Evolutionary conservation across 92 coral and sea anemone genomes (phyloP).

Genomic region (Phenganax stokvisi): DNA sequence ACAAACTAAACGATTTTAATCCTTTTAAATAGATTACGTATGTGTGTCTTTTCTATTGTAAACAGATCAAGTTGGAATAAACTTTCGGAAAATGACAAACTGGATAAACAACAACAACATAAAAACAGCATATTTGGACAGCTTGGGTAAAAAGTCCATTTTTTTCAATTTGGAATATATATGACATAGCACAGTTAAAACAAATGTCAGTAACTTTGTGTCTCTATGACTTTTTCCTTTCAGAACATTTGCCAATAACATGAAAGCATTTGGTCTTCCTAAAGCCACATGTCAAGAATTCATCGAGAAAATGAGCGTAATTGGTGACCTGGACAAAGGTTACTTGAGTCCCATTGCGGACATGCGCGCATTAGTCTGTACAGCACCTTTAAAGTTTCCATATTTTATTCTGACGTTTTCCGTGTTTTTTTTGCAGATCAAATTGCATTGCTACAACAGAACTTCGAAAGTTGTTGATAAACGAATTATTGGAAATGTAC

Average conservation of each 20-base stretch:
- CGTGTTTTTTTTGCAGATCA: conserved; percentile 14
- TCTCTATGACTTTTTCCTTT: not conserved
- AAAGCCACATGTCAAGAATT: conserved; percentile 71
- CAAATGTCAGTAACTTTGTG: not conserved
- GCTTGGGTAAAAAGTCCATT: conserved; percentile 62
- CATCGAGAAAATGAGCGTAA: conserved; percentile 92
- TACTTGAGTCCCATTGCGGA: not conserved
- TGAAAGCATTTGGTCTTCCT: conserved; percentile 87
- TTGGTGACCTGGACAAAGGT: conserved; percentile 77
- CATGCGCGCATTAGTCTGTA: not conserved
- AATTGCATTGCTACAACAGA: conserved; percentile 27
- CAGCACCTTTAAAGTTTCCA: not conserved
- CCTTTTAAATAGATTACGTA: not conserved
- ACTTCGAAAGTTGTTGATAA: conserved; percentile 14
- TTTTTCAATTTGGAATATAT: not conserved
- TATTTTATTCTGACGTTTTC: not conserved
- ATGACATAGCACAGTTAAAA: not conserved
- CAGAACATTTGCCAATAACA: conserved; percentile 85
- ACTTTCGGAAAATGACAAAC: conserved; percentile 71
- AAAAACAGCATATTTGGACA: conserved; percentile 86
- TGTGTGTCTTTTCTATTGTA: not conserved
- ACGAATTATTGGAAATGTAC: too few relatives aligned
- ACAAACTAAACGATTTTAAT: not conserved
- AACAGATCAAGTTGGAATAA: conserved; percentile 61
- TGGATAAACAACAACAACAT: conserved; percentile 73